A percentile compares a stretch with the other conserved stretches of the same genome.
phyloP scores from a whole-genome alignment of 2,888 invertebrate genomes.

The Ecdyonurus torrentis region DNA sequence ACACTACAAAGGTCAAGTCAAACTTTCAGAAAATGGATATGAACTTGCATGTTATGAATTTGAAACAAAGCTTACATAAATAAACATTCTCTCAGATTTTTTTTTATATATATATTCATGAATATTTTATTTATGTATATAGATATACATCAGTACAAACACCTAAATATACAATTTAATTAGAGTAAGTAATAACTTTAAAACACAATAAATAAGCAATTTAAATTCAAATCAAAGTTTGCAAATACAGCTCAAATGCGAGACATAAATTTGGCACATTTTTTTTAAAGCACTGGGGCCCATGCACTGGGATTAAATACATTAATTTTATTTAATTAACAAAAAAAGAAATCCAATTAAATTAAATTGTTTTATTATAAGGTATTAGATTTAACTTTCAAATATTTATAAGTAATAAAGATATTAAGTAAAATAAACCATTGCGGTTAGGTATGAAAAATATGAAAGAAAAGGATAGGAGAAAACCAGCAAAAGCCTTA shows the following conservation, averaged over 20 bases:
- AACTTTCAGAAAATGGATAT: not conserved
- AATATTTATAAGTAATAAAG: no score
- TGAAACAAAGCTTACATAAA: not conserved
- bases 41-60: conserved; percentile 8
- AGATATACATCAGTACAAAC: not conserved
- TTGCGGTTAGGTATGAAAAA: no score
- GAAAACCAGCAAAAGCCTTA: no score
- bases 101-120: not conserved
- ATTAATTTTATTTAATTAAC: no score
- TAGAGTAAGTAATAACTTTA: not conserved
- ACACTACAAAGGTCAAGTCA: conserved; percentile 8
- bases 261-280: not conserved
- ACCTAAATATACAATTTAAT: no score
- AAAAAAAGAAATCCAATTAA: no score
- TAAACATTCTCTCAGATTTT: not conserved
- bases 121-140: not conserved
- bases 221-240: not conserved
- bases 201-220: not conserved
- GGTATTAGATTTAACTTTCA: no score
- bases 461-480: no score
- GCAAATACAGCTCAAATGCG: no score
- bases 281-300: not conserved
- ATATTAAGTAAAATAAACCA: no score
- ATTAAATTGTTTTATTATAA: no score
- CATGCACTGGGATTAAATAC: no score